phyloP scores from a whole-genome alignment of 2,888 invertebrate genomes.

The Tipula unca region DNA sequence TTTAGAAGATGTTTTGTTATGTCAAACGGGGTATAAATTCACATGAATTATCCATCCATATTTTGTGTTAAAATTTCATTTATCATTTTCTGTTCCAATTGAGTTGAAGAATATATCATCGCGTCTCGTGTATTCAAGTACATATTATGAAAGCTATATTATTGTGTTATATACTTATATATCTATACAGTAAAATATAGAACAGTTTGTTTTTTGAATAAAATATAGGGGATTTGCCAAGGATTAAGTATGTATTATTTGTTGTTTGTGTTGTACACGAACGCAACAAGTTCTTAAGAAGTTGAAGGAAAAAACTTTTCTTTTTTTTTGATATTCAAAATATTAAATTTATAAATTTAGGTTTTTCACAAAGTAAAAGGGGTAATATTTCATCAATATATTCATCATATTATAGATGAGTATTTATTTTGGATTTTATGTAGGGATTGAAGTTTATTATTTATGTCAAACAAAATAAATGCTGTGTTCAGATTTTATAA shows the following conservation, averaged over 20 bases:
- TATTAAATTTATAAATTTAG: background rate
- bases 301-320: background rate
- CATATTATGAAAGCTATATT: background rate
- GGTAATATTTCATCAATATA: constrained; percentile 8
- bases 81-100: background rate
- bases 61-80: background rate
- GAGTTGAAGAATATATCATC: constrained; percentile 3
- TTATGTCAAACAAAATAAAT: constrained; percentile 14
- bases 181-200: background rate
- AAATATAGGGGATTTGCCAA: background rate
- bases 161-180: background rate
- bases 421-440: background rate
- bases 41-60: background rate
- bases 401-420: background rate
- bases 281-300: background rate
- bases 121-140: background rate
- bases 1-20: background rate
- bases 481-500: background rate
- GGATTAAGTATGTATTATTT: background rate
- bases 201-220: background rate
- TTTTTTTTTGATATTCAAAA: background rate
- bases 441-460: background rate
- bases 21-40: background rate
- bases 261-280: background rate
- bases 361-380: background rate